These are phyloP conservation scores for Triplophysa rosa DNA, from an alignment of 2,113 vertebrate species.

Conservation along the genomic window DNA sequence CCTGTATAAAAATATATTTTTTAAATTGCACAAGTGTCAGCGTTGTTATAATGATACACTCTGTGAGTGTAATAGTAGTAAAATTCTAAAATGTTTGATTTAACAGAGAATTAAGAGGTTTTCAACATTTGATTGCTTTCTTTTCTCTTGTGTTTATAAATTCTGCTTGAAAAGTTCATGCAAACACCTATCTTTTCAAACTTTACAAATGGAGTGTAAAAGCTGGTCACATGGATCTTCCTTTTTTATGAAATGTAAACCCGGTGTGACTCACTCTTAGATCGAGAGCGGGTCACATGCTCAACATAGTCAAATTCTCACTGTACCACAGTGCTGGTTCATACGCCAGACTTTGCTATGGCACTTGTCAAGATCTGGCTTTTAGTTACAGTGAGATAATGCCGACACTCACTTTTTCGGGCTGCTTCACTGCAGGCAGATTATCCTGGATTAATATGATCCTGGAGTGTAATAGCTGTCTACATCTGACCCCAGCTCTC, in stretches of 20 bases:
- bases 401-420: not conserved
- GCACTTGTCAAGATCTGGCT: not conserved
- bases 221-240: conserved; percentile 5
- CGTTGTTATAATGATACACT: too few species aligned
- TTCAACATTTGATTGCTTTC: not conserved
- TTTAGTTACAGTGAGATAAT: conserved; percentile 15
- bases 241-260: not conserved
- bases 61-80: not conserved
- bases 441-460: conserved; percentile 13
- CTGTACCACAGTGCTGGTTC: not conserved
- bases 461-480: not conserved
- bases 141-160: not conserved
- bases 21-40: not conserved
- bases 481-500: not conserved
- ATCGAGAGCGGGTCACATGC: not conserved
- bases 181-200: not conserved
- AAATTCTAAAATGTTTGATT: not conserved
- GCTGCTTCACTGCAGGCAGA: not conserved
- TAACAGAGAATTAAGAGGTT: not conserved
- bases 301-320: conserved; percentile 23
- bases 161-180: not conserved
- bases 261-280: not conserved
- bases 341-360: not conserved
- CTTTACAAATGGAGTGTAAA: not conserved
- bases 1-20: not conserved